Conservation (phyloP, 1,140 invertebrate genomes). For the Capitella teleta region DNA sequence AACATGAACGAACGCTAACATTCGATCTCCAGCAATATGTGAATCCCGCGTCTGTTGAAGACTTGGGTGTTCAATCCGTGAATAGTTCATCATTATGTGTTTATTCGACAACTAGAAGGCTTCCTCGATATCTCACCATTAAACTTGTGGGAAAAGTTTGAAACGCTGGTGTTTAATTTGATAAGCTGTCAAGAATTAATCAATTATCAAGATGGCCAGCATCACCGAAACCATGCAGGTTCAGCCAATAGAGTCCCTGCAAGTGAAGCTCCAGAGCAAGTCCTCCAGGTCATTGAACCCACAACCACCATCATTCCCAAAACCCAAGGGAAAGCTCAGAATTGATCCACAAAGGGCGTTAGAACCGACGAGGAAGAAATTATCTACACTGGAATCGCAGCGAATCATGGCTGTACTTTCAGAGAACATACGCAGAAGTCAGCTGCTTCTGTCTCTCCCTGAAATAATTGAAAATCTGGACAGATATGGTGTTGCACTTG, state of each 20-base stretch:
- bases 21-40: too few species aligned
- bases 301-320: not conserved
- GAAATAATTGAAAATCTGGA: slow-evolving; percentile 30
- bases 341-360: slow-evolving; percentile 35
- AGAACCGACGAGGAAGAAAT: slow-evolving; percentile 38
- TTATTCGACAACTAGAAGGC: too few species aligned
- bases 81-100: too few species aligned
- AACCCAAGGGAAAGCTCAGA: slow-evolving; percentile 14
- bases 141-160: too few species aligned
- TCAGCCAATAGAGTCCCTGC: slow-evolving; percentile 4
- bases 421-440: slow-evolving; percentile 28
- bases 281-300: not conserved
- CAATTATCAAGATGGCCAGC: slow-evolving; percentile 10
- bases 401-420: slow-evolving; percentile 40
- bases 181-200: too few species aligned
- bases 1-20: too few species aligned
- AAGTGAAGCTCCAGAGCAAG: slow-evolving; percentile 9
- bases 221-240: slow-evolving; percentile 17
- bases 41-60: too few species aligned
- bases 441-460: slow-evolving; percentile 32
- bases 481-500: slow-evolving; percentile 26
- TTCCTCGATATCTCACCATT: too few species aligned
- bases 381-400: slow-evolving; percentile 37
- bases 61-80: too few species aligned
- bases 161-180: too few species aligned